Percentiles rank a stretch among this genome's conserved stretches.
phyloP scores from a whole-genome alignment of 2,888 invertebrate species.

The Podotricha telesiphe region DNA sequence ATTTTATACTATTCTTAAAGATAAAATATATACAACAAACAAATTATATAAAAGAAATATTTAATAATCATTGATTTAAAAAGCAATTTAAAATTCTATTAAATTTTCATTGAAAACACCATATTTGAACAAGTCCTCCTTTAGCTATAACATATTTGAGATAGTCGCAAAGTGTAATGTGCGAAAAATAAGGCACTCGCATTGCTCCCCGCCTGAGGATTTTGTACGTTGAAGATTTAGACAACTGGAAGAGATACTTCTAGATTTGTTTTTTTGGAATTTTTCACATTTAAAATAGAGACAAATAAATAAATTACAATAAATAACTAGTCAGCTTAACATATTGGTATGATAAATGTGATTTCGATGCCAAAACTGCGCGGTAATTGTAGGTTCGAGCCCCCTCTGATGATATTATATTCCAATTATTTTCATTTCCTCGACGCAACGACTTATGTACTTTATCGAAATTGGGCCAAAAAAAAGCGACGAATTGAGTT shows the following conservation, averaged over 20 bases:
- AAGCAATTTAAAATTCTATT: conserved; percentile 30
- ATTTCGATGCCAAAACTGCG: too few species aligned
- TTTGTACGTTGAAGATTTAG: conserved; percentile 27
- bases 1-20: too few species aligned
- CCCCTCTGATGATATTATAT: too few species aligned
- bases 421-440: too few species aligned
- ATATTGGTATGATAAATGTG: too few species aligned
- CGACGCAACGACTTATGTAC: too few species aligned
- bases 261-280: neutral
- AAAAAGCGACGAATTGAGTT: too few species aligned
- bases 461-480: too few species aligned
- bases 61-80: neutral
- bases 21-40: too few species aligned
- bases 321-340: too few species aligned
- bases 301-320: too few species aligned
- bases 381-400: too few species aligned
- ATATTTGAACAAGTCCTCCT: conserved; percentile 62
- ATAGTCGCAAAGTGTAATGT: conserved; percentile 80
- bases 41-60: neutral
- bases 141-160: conserved; percentile 73
- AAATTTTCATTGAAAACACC: conserved; percentile 44
- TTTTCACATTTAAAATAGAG: neutral
- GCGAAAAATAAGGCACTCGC: conserved; percentile 79
- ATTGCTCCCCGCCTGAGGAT: conserved; percentile 49
- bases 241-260: conserved; percentile 39